A percentile compares a stretch with the other conserved stretches of the same genome.
These are phyloP conservation scores for Drosophila lini DNA, from an alignment of 1,140 invertebrate genomes.

Conservation along the genomic window DNA sequence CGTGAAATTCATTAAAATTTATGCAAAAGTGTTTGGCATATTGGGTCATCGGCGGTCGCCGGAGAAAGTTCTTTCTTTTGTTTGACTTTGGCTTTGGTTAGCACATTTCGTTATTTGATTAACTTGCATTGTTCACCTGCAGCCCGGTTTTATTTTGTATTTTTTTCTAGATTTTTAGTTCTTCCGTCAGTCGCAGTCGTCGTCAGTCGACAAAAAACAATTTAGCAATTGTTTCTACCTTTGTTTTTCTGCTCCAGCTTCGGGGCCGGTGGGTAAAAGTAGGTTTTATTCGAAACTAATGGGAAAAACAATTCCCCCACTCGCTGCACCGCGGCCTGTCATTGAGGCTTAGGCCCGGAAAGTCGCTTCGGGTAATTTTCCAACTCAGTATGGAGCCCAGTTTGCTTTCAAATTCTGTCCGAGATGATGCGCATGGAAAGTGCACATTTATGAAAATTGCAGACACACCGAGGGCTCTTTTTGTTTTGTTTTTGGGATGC, in stretches of 20 bases:
- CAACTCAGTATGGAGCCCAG: constrained; percentile 35
- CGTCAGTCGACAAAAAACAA: constrained; percentile 55
- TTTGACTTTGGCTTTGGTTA: constrained; percentile 56
- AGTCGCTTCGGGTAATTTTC: constrained; percentile 41
- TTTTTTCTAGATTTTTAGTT: constrained; percentile 14
- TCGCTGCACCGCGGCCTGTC: constrained; percentile 37
- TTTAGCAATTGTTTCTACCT: constrained; percentile 67
- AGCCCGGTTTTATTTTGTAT: constrained; percentile 29
- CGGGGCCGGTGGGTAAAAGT: constrained; percentile 64
- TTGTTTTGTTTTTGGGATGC: constrained; percentile 10
- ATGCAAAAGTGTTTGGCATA: constrained; percentile 74
- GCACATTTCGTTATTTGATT: constrained; percentile 81
- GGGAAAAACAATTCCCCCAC: constrained; percentile 64
- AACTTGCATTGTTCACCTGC: constrained; percentile 77
- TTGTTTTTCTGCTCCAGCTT: constrained; percentile 53
- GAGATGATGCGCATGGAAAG: constrained; percentile 67
- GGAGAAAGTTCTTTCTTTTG: constrained; percentile 79
- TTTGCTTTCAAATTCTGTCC: constrained; percentile 57
- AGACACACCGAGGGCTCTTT: constrained; percentile 28
- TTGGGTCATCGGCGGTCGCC: constrained; percentile 60
- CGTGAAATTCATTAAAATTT: constrained; percentile 80
- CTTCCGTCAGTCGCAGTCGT: constrained; percentile 8
- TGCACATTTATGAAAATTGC: constrained; percentile 74
- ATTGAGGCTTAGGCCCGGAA: constrained; percentile 49
- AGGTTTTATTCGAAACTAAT: constrained; percentile 75